Conservation (phyloP, 1,140 invertebrate genomes). For the Drosophila watanabei region DNA sequence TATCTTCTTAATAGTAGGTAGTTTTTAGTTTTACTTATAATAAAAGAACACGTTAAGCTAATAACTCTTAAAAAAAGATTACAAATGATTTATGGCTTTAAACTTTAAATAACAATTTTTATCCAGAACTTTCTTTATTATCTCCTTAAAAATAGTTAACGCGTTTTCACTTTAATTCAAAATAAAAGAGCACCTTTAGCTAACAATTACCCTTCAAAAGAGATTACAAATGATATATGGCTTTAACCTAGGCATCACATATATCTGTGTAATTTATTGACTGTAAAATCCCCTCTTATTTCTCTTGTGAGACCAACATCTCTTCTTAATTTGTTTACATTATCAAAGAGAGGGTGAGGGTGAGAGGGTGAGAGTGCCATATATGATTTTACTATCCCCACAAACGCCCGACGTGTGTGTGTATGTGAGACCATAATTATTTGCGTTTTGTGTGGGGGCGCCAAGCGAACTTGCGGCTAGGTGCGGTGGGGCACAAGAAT, state of each 20-base stretch:
- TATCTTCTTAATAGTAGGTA: neutral
- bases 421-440: conserved; percentile 54
- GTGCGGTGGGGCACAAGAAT: no score
- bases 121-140: no score
- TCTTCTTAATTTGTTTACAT: conserved; percentile 14
- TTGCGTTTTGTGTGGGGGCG: conserved; percentile 47
- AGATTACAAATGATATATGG: neutral
- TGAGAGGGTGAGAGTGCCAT: conserved; percentile 17
- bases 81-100: no score
- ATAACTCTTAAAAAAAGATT: no score
- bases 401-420: neutral
- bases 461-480: no score
- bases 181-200: neutral
- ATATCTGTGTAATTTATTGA: neutral
- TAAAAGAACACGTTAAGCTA: no score
- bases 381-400: neutral
- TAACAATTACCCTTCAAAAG: neutral
- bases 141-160: no score
- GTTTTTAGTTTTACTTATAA: no score
- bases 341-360: neutral
- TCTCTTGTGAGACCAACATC: neutral
- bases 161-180: neutral
- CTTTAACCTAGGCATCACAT: neutral
- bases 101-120: no score
- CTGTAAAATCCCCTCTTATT: neutral